Evolutionary conservation across 2,113 vertebrate genomes (phyloP), one percentile per base, ranked within the genome.

Genomic region (Girardinichthys multiradiatus): DNA sequence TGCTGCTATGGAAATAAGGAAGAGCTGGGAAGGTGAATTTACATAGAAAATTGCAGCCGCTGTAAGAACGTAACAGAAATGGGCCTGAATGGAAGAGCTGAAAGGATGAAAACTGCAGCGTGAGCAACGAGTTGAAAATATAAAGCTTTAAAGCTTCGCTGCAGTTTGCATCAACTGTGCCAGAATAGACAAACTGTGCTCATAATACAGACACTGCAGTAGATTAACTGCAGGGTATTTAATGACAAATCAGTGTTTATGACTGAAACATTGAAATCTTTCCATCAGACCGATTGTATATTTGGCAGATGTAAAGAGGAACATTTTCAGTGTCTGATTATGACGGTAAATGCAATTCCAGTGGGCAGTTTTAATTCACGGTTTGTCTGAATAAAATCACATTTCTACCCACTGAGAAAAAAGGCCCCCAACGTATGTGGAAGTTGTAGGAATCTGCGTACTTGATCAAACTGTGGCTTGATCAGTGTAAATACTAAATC

Each of bases 1-100:
- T 0, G 58, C 68, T 42, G 68, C 71, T 78, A 78, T 81, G 80
- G 83, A 87, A 87, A 91, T 85, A 64, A 73, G 85, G 74, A 77
- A 2, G 63, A 72, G 17, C 11, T 9, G 29, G 48, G 45, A 67
- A 54, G 48, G 48, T 0, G 39, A 70, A 91, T 89, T 90, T 86
- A 74, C 86, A 87, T 87, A 27, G 58, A 84, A 83, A 87, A 87
- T 72, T 81, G 84, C 83, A 28, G 1, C 48, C 72, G 76, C 39
- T 2, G 82, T 79, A 68, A 80, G 79, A 89, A 87, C 82, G 82
- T 79, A 82, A 76, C 27, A 33, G 39, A 51, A 54, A 27, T n/a
- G 69, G 2, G 73, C 21, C 10, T 21, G 28, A 68, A 61, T 7
- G 54, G 70, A 37, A 28, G 42, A 35, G 75, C 48, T 48, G 60